Evolutionary conservation across 2,888 invertebrate species (phyloP).

Genomic region (Microdon myrmicae): DNA sequence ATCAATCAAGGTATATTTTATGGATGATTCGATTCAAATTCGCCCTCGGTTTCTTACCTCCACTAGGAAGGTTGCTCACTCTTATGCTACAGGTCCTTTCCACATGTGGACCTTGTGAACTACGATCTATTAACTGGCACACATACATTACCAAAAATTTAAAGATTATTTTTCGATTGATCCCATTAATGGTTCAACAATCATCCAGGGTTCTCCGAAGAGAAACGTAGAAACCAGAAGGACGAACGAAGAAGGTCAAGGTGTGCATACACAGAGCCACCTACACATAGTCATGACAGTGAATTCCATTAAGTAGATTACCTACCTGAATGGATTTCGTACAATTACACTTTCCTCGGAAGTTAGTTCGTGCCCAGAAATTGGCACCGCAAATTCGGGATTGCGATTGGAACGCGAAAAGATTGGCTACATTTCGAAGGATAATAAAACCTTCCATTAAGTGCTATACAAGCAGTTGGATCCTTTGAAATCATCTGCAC

Average conservation of each 20-base stretch:
- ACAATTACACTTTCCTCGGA: constrained; percentile 33
- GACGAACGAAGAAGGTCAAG: constrained; percentile 44
- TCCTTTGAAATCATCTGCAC: background rate
- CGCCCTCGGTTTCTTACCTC: too few relatives aligned
- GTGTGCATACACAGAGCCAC: constrained; percentile 24
- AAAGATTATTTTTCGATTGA: constrained; percentile 38
- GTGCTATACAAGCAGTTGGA: constrained; percentile 2
- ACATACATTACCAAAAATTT: constrained; percentile 13
- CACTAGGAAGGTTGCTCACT: too few relatives aligned
- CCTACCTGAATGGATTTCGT: constrained; percentile 48
- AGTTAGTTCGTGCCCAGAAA: background rate
- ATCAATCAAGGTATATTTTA: constrained; percentile 42
- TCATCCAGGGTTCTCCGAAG: constrained; percentile 9
- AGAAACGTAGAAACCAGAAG: constrained; percentile 2
- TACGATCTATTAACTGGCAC: constrained; percentile 13
- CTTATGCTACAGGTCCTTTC: too few relatives aligned
- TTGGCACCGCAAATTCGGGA: constrained; percentile 11
- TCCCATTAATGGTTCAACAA: constrained; percentile 36
- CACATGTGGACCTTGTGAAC: too few relatives aligned
- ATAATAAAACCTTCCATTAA: constrained; percentile 37
- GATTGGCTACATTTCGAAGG: constrained; percentile 32
- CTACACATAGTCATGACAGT: too few relatives aligned
- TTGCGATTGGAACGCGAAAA: constrained; percentile 39
- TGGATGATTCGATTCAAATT: constrained; percentile 42
- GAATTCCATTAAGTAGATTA: constrained; percentile 51